Conservation (phyloP, 1,140 invertebrate genomes). For the Drosophila albomicans region DNA sequence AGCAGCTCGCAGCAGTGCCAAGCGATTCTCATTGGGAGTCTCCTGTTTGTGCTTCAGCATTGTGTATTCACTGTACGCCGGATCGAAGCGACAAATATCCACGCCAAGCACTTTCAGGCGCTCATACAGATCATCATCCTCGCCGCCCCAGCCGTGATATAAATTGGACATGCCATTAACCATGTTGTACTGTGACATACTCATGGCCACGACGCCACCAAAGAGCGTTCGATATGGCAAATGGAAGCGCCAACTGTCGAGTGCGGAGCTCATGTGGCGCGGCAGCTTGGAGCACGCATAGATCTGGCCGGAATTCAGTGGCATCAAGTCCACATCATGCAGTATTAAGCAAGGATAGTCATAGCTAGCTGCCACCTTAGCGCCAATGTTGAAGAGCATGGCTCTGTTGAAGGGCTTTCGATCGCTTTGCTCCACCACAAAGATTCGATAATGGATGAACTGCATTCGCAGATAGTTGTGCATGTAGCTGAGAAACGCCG, state of each 20-base stretch:
- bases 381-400: constrained; percentile 97
- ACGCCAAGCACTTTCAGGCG: constrained; percentile 86
- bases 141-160: constrained; percentile 95
- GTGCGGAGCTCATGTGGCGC: constrained; percentile 95
- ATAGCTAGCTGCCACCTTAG: constrained; percentile 89
- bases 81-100: constrained; percentile 89
- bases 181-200: constrained; percentile 89
- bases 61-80: constrained; percentile 90
- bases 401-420: constrained; percentile 95
- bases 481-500: constrained; percentile 93
- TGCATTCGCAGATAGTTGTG: constrained; percentile 95
- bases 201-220: constrained; percentile 91
- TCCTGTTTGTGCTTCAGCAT: constrained; percentile 91
- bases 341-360: constrained; percentile 96
- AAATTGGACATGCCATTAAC: constrained; percentile 95
- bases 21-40: constrained; percentile 67
- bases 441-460: constrained; percentile 92
- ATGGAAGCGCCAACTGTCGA: constrained; percentile 94
- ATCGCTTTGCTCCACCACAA: constrained; percentile 95
- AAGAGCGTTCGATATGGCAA: constrained; percentile 91
- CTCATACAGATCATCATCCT: constrained; percentile 95
- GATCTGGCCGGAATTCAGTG: constrained; percentile 94
- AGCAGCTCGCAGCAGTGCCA: constrained; percentile 83
- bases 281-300: constrained; percentile 95
- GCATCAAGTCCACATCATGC: constrained; percentile 97